Evolutionary conservation across 2,797 vertebrate genomes (phyloP).

Genomic region (Cuculus canorus): DNA sequence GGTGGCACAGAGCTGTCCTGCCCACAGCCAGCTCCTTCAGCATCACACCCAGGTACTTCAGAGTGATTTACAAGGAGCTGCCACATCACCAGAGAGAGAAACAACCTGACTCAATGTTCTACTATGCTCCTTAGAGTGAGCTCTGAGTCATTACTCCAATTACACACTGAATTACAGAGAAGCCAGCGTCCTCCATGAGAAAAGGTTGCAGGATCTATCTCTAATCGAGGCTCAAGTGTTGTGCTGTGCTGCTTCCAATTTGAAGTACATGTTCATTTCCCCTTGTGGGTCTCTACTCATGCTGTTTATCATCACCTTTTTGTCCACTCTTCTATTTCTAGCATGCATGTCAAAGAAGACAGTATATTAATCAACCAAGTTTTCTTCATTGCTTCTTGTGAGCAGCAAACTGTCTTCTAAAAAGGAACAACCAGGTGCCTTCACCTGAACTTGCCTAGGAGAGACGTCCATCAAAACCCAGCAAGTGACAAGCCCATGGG

Average conservation of each 20-base stretch:
- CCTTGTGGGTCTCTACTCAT: not conserved
- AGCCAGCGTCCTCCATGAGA: not conserved
- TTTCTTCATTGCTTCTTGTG: constrained; percentile 14
- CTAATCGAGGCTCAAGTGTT: not conserved
- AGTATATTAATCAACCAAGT: constrained; percentile 13
- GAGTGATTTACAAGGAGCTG: not conserved
- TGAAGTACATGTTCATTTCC: not conserved
- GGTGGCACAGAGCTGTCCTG: not conserved
- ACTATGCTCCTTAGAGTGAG: not conserved
- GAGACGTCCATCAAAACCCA: not conserved
- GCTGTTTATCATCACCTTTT: constrained; percentile 18
- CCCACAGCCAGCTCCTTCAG: rapidly evolving
- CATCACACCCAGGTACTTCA: not conserved
- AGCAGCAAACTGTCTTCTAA: constrained; percentile 4
- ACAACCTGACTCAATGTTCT: not conserved
- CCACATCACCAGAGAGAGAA: not conserved
- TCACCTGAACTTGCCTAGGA: not conserved
- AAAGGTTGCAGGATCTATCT: not conserved
- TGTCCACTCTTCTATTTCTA: constrained; percentile 11
- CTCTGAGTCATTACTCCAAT: constrained; percentile 16
- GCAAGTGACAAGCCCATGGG: not conserved
- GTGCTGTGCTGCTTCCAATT: not conserved
- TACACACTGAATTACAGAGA: not conserved
- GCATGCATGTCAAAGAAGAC: not conserved
- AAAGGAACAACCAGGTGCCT: not conserved